Evolutionary conservation across 92 coral and sea anemone species (phyloP).

Genomic region (Meandrina meandrites): DNA sequence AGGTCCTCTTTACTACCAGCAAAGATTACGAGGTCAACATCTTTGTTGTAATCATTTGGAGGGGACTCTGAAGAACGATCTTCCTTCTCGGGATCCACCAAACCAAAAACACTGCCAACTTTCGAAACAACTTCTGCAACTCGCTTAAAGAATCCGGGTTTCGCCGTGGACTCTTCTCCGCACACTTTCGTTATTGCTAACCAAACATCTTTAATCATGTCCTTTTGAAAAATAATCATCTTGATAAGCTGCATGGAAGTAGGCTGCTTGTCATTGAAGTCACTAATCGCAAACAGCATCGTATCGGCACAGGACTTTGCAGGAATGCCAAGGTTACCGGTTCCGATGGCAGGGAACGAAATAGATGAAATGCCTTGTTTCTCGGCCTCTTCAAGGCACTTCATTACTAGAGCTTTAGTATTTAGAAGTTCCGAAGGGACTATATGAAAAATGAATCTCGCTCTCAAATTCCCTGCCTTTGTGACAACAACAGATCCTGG

Average conservation of each 20-base stretch:
- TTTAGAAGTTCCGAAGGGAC: background rate
- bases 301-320: slow-evolving; percentile 70
- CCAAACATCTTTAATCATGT: slow-evolving; percentile 60
- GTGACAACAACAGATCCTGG: slow-evolving; percentile 52
- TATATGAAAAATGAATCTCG: slow-evolving; percentile 7
- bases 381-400: slow-evolving; percentile 50
- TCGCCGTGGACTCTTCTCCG: background rate
- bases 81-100: background rate
- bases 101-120: background rate
- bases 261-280: slow-evolving; percentile 53
- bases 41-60: background rate
- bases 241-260: slow-evolving; percentile 54
- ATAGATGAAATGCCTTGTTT: slow-evolving; percentile 29
- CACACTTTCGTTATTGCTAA: slow-evolving; percentile 51
- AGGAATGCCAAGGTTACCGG: slow-evolving; percentile 57
- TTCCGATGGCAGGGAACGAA: slow-evolving; percentile 81
- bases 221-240: slow-evolving; percentile 65
- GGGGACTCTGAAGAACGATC: background rate
- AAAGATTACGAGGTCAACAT: slow-evolving; percentile 24
- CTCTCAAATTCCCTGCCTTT: slow-evolving; percentile 53
- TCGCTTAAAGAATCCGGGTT: background rate
- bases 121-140: background rate
- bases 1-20: slow-evolving; percentile 52
- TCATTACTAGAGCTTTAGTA: slow-evolving; percentile 1
- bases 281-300: slow-evolving; percentile 60